Evolutionary conservation across 2,888 invertebrate genomes (phyloP), one percentile per base, ranked within the genome.

Genomic region (Trissoscelio sp.): DNA sequence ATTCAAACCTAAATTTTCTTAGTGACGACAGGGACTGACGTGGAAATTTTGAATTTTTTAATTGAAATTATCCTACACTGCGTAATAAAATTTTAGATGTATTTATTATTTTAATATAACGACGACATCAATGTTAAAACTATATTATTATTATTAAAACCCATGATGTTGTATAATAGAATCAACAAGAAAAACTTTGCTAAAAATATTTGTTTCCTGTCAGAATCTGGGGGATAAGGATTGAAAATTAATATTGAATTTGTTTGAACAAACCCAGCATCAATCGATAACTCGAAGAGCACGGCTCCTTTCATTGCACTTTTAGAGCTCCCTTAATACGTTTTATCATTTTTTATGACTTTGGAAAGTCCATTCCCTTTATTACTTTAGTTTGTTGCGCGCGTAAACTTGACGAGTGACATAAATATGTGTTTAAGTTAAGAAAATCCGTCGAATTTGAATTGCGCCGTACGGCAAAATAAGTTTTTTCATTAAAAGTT

Each of bases 401-500:
- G 42, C 42, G 53, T 28, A 53, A 28, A 69, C 9, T 55, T 31
- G 44, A 39, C 39, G 48, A 57, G 20, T 55, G 28, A 70, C 18
- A 34, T 22, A 51, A 70, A 70, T 70, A 39, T 14, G 28, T 31
- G 53, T 16, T 53, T 42, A 66, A 53, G 28, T 5, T 53, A 46
- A 31, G 16, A 2, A 6, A 44, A 28, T 12, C 20, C 24, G 14
- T 44, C 9, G 44, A 16, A 55, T 34, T 60, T 20, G 20, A 57
- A 37, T 20, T 11, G 11, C 11, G 16, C 2, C 28, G 16, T 16
- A 24, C 14, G 16, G 16, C 4, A n/a, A 24, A 44, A 42, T 44
- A 60, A 60, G 14, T 60, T 44, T 64, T 37, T 60, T 60, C 44
- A 60, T 60, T 22, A 58, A 58, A 58, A 58, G 39, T 58, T 58